Conservation (phyloP, 2,888 invertebrate genomes). For the Argynnis bischoffii region DNA sequence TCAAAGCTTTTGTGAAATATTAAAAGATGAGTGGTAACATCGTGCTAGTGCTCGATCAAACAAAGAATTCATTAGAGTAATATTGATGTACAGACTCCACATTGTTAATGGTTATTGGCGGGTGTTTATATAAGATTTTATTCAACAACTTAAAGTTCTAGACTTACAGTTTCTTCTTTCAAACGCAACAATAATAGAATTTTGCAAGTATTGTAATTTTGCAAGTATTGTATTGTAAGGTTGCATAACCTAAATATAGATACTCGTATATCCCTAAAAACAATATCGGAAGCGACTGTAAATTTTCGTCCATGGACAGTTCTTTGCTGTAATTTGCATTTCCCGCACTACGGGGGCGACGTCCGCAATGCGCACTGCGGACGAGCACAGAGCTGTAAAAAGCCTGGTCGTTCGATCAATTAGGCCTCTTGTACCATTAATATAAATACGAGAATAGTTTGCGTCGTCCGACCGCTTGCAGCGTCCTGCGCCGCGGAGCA, state of each 20-base stretch:
- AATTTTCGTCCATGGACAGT: conserved; percentile 8
- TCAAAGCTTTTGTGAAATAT: no score
- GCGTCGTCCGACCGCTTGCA: neutral
- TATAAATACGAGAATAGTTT: conserved; percentile 28
- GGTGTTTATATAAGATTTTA: no score
- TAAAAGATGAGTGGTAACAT: no score
- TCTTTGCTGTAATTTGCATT: conserved; percentile 24
- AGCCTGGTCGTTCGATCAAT: conserved; percentile 15
- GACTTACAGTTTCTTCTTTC: no score
- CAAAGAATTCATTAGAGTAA: no score
- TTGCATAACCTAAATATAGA: neutral
- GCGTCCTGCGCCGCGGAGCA: neutral
- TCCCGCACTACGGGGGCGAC: conserved; percentile 31
- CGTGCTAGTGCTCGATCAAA: no score
- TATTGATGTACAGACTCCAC: no score
- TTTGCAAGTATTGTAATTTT: no score
- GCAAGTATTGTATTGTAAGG: no score
- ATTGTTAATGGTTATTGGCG: no score
- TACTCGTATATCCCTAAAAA: neutral
- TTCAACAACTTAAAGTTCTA: no score
- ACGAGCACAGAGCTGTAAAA: conserved; percentile 10
- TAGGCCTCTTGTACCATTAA: conserved; percentile 21
- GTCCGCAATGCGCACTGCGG: conserved; percentile 37
- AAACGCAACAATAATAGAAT: no score
- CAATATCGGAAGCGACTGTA: neutral